Evolutionary conservation across 2,113 vertebrate species (phyloP).

Genomic region (Daubentonia madagascariensis): DNA sequence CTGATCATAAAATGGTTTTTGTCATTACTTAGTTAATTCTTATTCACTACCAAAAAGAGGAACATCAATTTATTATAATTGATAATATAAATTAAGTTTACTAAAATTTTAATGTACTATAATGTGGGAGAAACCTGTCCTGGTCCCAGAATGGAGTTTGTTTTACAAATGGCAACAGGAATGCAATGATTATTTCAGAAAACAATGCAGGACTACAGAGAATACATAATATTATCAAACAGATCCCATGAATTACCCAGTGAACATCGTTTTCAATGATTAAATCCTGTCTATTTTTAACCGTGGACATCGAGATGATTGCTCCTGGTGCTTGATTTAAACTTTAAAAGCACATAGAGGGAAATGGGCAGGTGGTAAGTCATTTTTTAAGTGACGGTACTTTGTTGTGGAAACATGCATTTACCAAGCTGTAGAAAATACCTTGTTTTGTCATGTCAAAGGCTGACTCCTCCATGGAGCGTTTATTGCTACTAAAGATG

Average conservation of each 20-base stretch:
- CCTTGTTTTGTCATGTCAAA: neutral
- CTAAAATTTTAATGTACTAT: neutral
- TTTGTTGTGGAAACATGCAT: fast-evolving
- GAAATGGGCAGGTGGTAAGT: fast-evolving
- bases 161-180: neutral
- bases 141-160: neutral
- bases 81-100: neutral
- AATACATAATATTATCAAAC: fast-evolving
- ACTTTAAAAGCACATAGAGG: neutral
- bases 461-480: neutral
- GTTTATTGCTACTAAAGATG: neutral
- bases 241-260: neutral
- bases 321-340: neutral
- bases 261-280: neutral
- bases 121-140: neutral
- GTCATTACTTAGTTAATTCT: neutral
- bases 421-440: fast-evolving
- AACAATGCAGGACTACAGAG: neutral
- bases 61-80: neutral
- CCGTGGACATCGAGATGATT: neutral
- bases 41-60: neutral
- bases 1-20: neutral
- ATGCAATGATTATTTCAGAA: neutral
- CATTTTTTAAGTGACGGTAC: neutral
- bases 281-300: neutral